Base-by-base conservation (phyloP, 2,797 vertebrate genomes). In the Linurgus olivaceus region DNA sequence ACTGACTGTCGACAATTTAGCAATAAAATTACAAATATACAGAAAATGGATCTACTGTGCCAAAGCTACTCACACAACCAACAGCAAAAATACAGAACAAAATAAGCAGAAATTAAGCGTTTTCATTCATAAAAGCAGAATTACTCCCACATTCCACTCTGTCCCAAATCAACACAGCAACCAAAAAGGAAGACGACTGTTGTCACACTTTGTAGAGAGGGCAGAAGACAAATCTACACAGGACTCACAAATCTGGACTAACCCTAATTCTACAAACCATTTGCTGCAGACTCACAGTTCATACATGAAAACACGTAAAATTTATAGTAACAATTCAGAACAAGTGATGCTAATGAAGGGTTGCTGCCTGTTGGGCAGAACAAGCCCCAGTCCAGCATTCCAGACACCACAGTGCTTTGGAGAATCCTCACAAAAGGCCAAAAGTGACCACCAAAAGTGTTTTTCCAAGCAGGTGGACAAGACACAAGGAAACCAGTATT, bases 21-120 rank as follows among this genome's bases (percentile, higher is more conserved):
- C 88, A 90, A 73, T 90, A 94, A 95, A 95, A 91, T 95, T 90
- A 91, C 92, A 88, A 96, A 97, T 78, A 89, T 91, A 96, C 78
- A 96, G 88, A 93, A 92, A 95, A 90, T 21, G 71, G 40, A 62
- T 93, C 94, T 94, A 95, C 92, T 61, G 68, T 71, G 82, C 92
- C 86, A 8, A 77, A 95, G 91, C 96, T 96, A 97, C 97, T 94
- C 91, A 96, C 91, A 97, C 86, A 96, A 90, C 79, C 83, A 92
- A 89, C 38, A 97, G 91, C 98, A 97, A 96, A 98, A 98, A 91
- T 97, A 98, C 88, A 42, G 51, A 96, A 97, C 82, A 96, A 91
- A 96, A 94, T 90, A 72, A 29, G 67, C 74, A 92, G 76, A 88
- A 97, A 94, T 93, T 59, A 63, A 94, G 78, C 47, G 65, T 80